Evolutionary conservation across 2,797 vertebrate genomes (phyloP).

Genomic region (Lithobates pipiens): DNA sequence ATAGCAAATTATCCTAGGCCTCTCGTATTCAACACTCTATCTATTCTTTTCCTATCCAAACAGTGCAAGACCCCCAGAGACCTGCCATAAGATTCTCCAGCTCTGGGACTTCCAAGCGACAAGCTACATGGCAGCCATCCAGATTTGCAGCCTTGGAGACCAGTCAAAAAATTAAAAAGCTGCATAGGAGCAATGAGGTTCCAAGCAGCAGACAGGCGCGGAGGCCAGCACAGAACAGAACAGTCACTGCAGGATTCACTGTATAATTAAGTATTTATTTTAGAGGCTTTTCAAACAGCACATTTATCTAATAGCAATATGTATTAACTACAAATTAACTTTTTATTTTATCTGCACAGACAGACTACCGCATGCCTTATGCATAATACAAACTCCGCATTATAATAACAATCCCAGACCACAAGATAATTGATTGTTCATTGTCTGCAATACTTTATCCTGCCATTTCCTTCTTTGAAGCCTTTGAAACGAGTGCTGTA

Average conservation of each 20-base stretch:
- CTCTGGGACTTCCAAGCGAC: slow-evolving; percentile 29
- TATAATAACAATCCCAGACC: slow-evolving; percentile 27
- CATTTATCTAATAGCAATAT: slow-evolving; percentile 17
- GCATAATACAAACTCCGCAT: slow-evolving; percentile 20
- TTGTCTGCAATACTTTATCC: neutral
- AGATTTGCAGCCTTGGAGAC: slow-evolving; percentile 53
- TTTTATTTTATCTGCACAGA: slow-evolving; percentile 9
- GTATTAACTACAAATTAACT: slow-evolving; percentile 25
- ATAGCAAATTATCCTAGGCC: neutral
- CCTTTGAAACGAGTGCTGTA: neutral
- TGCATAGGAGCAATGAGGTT: slow-evolving; percentile 17
- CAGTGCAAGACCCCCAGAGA: slow-evolving; percentile 22
- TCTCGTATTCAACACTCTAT: neutral
- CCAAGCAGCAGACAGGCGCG: slow-evolving; percentile 12
- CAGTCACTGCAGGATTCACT: slow-evolving; percentile 4
- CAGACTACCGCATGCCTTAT: slow-evolving; percentile 8
- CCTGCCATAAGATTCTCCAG: neutral
- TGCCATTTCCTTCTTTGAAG: slow-evolving; percentile 7
- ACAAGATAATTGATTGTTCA: slow-evolving; percentile 13
- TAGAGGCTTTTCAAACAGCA: neutral
- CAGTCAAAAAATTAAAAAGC: slow-evolving; percentile 58
- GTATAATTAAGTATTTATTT: slow-evolving; percentile 48
- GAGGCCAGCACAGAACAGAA: neutral
- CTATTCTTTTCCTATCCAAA: slow-evolving; percentile 9
- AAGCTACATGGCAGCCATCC: slow-evolving; percentile 50